Percentiles rank a stretch among this genome's conserved stretches.
Conservation (phyloP, 2,888 invertebrate species). For the Tipula unca region DNA sequence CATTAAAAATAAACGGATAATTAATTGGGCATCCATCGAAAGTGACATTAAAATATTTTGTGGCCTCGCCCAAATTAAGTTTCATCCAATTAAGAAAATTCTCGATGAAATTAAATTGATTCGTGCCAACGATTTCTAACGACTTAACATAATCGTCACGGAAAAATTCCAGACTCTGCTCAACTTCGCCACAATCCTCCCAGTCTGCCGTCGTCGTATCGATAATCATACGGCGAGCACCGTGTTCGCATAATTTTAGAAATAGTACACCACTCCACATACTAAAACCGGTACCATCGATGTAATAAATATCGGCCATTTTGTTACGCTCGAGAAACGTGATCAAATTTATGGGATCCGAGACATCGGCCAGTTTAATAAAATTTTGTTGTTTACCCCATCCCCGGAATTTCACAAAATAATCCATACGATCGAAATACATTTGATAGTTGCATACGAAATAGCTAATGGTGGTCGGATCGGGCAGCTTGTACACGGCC, state of each 20-base stretch:
- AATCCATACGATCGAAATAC: background rate
- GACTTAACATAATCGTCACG: background rate
- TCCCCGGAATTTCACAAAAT: background rate
- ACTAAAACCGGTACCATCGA: background rate
- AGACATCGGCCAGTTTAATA: background rate
- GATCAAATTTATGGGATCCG: background rate
- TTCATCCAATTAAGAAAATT: background rate
- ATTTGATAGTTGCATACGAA: background rate
- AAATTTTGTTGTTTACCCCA: background rate
- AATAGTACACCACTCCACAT: background rate
- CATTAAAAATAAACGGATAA: background rate
- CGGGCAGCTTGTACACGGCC: background rate
- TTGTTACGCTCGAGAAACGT: background rate
- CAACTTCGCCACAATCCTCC: background rate
- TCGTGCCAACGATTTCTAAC: background rate
- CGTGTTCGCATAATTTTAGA: background rate
- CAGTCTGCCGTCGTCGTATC: background rate
- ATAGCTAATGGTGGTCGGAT: background rate
- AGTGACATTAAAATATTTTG: background rate
- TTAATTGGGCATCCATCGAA: background rate
- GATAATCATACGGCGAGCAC: background rate
- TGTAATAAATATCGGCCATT: background rate
- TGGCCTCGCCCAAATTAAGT: background rate
- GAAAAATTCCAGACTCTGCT: background rate
- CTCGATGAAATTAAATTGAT: background rate